Conservation (phyloP, 2,113 vertebrate species). For the Meriones unguiculatus region DNA sequence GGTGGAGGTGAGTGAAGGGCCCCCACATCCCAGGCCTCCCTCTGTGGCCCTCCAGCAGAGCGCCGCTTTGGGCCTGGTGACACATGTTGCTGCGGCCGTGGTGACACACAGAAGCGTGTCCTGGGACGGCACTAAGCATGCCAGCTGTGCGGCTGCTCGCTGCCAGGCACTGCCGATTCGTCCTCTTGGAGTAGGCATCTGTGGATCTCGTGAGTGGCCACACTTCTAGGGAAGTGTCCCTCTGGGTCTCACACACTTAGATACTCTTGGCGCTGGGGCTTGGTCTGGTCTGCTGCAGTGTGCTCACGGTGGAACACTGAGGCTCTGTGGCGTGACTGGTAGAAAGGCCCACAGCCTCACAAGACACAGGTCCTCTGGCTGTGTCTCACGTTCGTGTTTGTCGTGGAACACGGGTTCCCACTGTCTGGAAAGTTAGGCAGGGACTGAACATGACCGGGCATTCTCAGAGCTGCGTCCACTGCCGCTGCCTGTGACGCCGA, state of each 20-base stretch:
- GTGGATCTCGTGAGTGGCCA: neutral
- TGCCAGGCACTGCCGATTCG: neutral
- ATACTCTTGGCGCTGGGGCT: no score
- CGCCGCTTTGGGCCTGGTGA: no score
- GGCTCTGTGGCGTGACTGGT: neutral
- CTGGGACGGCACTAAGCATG: neutral
- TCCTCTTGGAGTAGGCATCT: neutral
- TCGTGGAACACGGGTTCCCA: neutral
- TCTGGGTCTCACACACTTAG: neutral
- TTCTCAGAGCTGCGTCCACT: neutral
- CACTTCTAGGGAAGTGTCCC: neutral
- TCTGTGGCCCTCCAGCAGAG: neutral
- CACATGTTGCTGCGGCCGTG: neutral
- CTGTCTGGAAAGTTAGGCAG: neutral
- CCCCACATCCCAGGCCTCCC: neutral
- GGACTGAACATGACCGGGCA: neutral
- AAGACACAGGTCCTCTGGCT: neutral
- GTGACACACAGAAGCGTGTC: neutral
- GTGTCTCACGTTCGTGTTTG: neutral
- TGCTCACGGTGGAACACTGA: neutral
- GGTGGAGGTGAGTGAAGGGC: constrained; percentile 90
- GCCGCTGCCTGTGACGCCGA: neutral
- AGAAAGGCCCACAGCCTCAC: neutral
- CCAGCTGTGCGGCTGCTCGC: rapidly evolving
- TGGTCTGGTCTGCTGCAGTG: neutral